Percentiles rank a stretch among this genome's conserved stretches.
These are phyloP conservation scores for Zaprionus camerounensis DNA, from an alignment of 1,140 invertebrate genomes.

Conservation along the genomic window DNA sequence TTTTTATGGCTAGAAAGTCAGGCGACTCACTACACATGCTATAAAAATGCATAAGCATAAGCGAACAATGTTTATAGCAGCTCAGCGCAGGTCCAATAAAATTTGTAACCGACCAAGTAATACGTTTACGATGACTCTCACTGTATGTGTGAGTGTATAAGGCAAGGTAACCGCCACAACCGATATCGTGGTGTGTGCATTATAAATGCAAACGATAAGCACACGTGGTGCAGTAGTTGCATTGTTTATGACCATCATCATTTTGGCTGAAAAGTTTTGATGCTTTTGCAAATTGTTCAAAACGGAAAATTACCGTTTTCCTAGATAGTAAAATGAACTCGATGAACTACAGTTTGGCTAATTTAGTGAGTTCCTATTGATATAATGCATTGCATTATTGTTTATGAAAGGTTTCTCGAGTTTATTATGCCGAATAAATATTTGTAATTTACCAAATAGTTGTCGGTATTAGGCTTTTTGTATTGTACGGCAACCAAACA, in stretches of 20 bases:
- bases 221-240: conserved; percentile 41
- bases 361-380: neutral
- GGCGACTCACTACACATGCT: neutral
- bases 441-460: conserved; percentile 11
- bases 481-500: conserved; percentile 28
- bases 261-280: conserved; percentile 26
- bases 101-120: conserved; percentile 38
- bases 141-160: neutral
- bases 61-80: conserved; percentile 44
- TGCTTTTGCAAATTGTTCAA: conserved; percentile 1
- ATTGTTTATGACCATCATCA: conserved; percentile 63
- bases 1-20: conserved; percentile 72
- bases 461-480: conserved; percentile 39
- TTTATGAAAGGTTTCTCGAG: neutral
- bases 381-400: neutral
- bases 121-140: conserved; percentile 7
- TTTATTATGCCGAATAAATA: conserved; percentile 1
- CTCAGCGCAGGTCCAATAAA: conserved; percentile 48
- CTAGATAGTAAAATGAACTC: neutral
- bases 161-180: conserved; percentile 28
- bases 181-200: conserved; percentile 19
- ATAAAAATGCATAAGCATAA: conserved; percentile 65
- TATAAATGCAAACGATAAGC: conserved; percentile 61
- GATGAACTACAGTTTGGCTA: neutral
- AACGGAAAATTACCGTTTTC: neutral